Evolutionary conservation across 1,140 invertebrate species (phyloP).

Genomic region (Caligus rogercresseyi): DNA sequence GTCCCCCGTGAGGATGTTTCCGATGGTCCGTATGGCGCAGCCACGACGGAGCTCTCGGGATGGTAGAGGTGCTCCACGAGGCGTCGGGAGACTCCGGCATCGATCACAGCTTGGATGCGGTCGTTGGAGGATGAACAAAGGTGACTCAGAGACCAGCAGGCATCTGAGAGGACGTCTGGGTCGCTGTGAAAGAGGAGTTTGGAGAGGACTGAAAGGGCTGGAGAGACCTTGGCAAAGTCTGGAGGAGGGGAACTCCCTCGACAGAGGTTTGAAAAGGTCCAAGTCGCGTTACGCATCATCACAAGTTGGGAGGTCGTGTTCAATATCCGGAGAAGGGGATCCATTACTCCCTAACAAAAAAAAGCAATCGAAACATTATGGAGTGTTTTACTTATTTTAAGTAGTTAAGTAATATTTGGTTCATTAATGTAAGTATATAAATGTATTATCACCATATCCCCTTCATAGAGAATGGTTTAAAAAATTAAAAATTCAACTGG

Average conservation of each 20-base stretch:
- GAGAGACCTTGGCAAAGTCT: constrained; percentile 61
- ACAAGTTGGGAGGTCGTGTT: constrained; percentile 61
- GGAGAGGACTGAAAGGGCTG: constrained; percentile 67
- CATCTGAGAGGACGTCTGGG: constrained; percentile 75
- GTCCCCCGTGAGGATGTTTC: constrained; percentile 95
- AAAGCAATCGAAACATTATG: constrained; percentile 26
- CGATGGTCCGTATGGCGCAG: constrained; percentile 85
- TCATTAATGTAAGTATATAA: too few species aligned
- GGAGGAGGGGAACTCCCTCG: constrained; percentile 91
- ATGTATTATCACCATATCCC: too few species aligned
- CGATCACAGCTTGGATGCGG: constrained; percentile 93
- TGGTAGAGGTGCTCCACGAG: constrained; percentile 83
- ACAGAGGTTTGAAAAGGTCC: constrained; percentile 89
- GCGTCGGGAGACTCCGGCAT: constrained; percentile 80
- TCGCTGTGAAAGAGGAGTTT: constrained; percentile 72
- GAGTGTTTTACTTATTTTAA: too few species aligned
- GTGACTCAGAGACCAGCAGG: constrained; percentile 89
- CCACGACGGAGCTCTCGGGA: constrained; percentile 44
- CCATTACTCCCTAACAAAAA: constrained; percentile 33
- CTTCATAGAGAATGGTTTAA: too few species aligned
- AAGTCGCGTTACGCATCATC: constrained; percentile 92
- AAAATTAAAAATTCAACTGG: too few species aligned
- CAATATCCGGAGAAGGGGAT: constrained; percentile 34
- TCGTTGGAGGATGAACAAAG: constrained; percentile 92
- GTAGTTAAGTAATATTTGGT: too few species aligned